A percentile compares a stretch with the other conserved stretches of the same genome.
Conservation (phyloP, 2,888 invertebrate species). For the Exephanes ischioxanthus region DNA sequence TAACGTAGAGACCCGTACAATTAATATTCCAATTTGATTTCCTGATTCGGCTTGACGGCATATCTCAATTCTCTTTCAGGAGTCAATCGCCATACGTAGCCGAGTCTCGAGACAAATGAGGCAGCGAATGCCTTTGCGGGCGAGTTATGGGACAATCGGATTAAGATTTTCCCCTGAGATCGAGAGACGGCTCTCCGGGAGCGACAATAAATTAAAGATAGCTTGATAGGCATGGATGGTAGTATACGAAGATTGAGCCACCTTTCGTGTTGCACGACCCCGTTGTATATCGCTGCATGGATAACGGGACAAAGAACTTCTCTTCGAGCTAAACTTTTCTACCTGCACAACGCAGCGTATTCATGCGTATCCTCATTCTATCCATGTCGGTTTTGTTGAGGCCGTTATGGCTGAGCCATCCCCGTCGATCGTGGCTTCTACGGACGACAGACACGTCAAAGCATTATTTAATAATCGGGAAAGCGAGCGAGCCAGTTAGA, state of each 20-base stretch:
- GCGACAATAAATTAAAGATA: constrained; percentile 65
- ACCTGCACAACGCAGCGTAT: neutral
- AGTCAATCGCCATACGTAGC: constrained; percentile 30
- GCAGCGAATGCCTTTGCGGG: constrained; percentile 13
- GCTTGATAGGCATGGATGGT: constrained; percentile 60
- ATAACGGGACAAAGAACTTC: constrained; percentile 29
- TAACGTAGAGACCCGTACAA: neutral
- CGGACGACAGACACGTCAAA: constrained; percentile 41
- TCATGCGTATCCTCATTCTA: constrained; percentile 1
- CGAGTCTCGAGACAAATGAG: constrained; percentile 29
- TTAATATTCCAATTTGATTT: constrained; percentile 11
- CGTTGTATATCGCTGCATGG: constrained; percentile 18
- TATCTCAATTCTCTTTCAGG: neutral
- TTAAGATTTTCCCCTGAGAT: constrained; percentile 29
- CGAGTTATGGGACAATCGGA: constrained; percentile 36
- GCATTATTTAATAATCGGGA: constrained; percentile 67
- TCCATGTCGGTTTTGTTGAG: neutral
- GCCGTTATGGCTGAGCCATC: neutral
- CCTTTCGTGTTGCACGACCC: constrained; percentile 1
- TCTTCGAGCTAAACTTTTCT: neutral
- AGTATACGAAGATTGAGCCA: constrained; percentile 27
- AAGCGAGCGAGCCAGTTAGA: constrained; percentile 20
- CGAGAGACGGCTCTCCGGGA: constrained; percentile 2
- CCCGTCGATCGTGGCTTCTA: constrained; percentile 27
- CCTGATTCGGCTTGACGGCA: neutral